These are phyloP conservation scores for Tholera decimalis DNA, from an alignment of 2,888 invertebrate species.

Conservation along the genomic window DNA sequence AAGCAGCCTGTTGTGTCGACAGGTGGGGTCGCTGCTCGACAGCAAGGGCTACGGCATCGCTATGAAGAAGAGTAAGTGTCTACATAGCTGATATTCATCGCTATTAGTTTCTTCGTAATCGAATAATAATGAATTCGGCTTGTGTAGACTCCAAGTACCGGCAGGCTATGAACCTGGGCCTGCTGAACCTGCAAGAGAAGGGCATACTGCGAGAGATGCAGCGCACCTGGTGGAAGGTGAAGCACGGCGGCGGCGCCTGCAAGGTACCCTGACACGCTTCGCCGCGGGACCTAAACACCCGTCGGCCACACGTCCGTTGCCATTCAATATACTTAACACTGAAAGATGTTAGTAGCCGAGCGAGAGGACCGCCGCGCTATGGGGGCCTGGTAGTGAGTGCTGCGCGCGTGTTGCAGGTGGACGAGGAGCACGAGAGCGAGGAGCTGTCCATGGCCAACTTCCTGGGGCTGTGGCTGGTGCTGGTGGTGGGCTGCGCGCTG, in stretches of 20 bases:
- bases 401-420: slow-evolving; percentile 68
- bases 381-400: background rate
- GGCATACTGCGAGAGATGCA: slow-evolving; percentile 95
- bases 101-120: background rate
- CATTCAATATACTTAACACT: no score
- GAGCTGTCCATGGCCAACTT: slow-evolving; percentile 94
- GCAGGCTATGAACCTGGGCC: slow-evolving; percentile 95
- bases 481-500: slow-evolving; percentile 93
- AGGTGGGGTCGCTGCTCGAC: slow-evolving; percentile 94
- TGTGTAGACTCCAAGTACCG: slow-evolving; percentile 93
- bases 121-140: background rate
- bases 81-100: background rate
- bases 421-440: slow-evolving; percentile 77
- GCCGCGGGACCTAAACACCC: no score
- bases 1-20: slow-evolving; percentile 50
- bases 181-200: slow-evolving; percentile 96
- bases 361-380: background rate
- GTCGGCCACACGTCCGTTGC: background rate
- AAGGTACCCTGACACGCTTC: slow-evolving; percentile 75
- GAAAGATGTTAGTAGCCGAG: background rate
- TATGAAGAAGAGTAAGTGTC: slow-evolving; percentile 93
- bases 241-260: slow-evolving; percentile 94
- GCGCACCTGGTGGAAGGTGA: slow-evolving; percentile 97
- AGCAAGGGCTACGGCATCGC: slow-evolving; percentile 97
- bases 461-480: slow-evolving; percentile 95